A percentile compares a stretch with the other conserved stretches of the same genome.
Evolutionary conservation across 2,888 invertebrate species (phyloP).

Genomic region (Drosophila lutescens): DNA sequence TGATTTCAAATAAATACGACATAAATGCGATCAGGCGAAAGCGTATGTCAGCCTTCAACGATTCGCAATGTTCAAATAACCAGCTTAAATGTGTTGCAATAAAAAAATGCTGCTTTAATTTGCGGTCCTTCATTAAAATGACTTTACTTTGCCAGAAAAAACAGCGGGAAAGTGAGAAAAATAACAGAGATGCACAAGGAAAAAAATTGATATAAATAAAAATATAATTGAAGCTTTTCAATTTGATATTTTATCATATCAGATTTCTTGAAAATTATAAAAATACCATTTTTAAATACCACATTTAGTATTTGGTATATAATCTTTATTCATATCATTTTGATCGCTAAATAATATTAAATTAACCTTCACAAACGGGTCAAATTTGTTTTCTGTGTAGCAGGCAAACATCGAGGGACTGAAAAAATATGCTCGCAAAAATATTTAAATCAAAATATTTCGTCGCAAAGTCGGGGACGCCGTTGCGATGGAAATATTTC

Average conservation of each 20-base stretch:
- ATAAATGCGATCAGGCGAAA: constrained; percentile 4
- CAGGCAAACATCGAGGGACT: background rate
- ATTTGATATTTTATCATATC: no score
- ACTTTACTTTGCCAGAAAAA: background rate
- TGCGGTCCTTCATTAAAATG: constrained; percentile 1
- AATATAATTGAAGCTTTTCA: no score
- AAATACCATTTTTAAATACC: no score
- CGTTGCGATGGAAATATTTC: constrained; percentile 28
- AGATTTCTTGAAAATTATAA: no score
- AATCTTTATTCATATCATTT: no score
- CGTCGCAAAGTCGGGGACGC: constrained; percentile 21
- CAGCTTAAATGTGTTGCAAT: background rate
- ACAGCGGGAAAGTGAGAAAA: background rate
- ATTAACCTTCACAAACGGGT: no score
- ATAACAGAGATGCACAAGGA: background rate
- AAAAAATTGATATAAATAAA: no score
- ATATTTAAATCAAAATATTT: constrained; percentile 44
- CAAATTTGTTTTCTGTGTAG: no score
- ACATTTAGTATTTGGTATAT: no score
- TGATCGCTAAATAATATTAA: no score
- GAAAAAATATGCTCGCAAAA: constrained; percentile 17
- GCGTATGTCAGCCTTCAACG: background rate
- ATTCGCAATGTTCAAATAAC: background rate
- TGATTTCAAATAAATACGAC: background rate
- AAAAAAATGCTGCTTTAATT: background rate